Base-by-base conservation (phyloP, 1,140 invertebrate species). In the Ceratosolen solmsi region DNA sequence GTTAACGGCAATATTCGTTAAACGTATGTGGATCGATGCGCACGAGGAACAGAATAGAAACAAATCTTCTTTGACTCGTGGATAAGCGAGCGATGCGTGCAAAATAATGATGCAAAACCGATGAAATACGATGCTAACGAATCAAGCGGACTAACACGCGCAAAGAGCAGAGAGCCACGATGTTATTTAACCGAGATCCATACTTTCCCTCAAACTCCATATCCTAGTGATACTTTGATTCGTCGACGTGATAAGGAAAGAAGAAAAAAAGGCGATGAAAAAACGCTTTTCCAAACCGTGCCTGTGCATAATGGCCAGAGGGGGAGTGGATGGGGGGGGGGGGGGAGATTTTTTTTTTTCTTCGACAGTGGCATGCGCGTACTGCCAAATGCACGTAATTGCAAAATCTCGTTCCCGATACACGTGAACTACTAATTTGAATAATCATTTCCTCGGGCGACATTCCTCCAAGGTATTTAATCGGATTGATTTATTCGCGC, bases 181-280 rank as follows among this genome's bases (percentile, higher is more conserved):
- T 30, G 71, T 73, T 54, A 73, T 54, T 54, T 25, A 73, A 73
- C 54, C 41, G 30, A 54, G 49, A 25, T 74, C 17, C 36, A 17
- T 36, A 74, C 72, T 74, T 74, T 74, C 72, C 36, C 72, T 30
- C 22, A 3, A n/a, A 74, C 58, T 54, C 9, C 3, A n/a, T 25
- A 71, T n/a, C n/a, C n/a, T 4, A 46, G 22, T 41, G 60, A 27
- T 25, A 36, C 9, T 30, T 63, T 25, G 17, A 33, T 63, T 33
- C 9, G 3, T 63, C 33, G n/a, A n/a, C n/a, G n/a, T n/a, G n/a
- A n/a, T n/a, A n/a, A n/a, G n/a, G n/a, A n/a, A n/a, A n/a, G n/a
- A n/a, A n/a, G n/a, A n/a, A n/a, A n/a, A n/a, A n/a, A n/a, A n/a
- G n/a, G n/a, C 1, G 17, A 17, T 17, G 15, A 60, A 63, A 63